Base-by-base conservation (phyloP, 2,888 invertebrate species). In the Stegana nigrithorax region DNA sequence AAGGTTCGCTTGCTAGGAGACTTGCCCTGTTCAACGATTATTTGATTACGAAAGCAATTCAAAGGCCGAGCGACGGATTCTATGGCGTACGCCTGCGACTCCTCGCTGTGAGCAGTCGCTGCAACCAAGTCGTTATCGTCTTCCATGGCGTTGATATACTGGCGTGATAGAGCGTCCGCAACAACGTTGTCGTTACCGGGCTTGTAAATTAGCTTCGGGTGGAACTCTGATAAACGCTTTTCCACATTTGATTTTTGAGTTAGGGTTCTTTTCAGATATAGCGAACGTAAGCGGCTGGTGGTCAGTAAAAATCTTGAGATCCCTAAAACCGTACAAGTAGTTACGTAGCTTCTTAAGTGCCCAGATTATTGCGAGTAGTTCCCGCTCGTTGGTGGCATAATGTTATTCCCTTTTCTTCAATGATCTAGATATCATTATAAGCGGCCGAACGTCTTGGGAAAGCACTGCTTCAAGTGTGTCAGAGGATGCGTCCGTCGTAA, bases 81-180 rank as follows among this genome's bases (percentile, higher is more conserved):
- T 2, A 32, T 32, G 8, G 3, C n/a, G 4, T 32, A 12, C 6
- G 29, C 10, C 10, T 7, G 29, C 10, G 29, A 29, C 10, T 29
- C 29, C 10, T 29, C 29, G 29, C 29, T 29, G 10, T 29, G 29
- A 29, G 10, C 10, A 7, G 29, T 29, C 10, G 29, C 29, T 5
- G 5, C 29, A 29, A 7, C 29, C 29, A 29, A 10, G 29, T 29
- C 10, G 29, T 29, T 29, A 7, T 7, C 10, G 29, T 29, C 6
- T 14, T 36, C 36, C 36, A 62, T 8, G 10, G 23, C 25, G 39
- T 62, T 62, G 10, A 60, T 50, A 39, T 51, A 42, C 12, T 51
- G 60, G 32, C 60, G 12, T 4, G 60, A 51, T 25, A 60, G 19
- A 14, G 57, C 57, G 39, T 60, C 14, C 14, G 60, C 55, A 12